Evolutionary conservation across 2,888 invertebrate species (phyloP).

Genomic region (Tetropium fuscum): DNA sequence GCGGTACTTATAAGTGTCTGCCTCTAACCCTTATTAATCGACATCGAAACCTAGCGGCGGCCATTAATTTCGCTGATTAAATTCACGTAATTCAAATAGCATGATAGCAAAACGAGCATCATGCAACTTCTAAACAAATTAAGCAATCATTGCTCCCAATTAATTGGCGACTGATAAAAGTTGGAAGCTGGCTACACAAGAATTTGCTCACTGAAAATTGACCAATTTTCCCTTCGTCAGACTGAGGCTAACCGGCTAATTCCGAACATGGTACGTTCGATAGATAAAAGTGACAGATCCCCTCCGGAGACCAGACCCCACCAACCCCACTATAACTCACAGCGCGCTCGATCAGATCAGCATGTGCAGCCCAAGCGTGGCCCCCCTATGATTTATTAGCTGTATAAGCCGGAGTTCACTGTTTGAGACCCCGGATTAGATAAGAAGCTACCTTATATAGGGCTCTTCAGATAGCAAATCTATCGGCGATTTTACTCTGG

Average conservation of each 20-base stretch:
- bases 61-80: conserved; percentile 3
- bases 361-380: conserved; percentile 8
- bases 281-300: conserved; percentile 45
- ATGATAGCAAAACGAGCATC: background rate
- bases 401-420: conserved; percentile 14
- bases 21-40: background rate
- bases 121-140: conserved; percentile 1
- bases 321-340: conserved; percentile 37
- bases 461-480: background rate
- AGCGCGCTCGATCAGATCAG: conserved; percentile 26
- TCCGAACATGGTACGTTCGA: conserved; percentile 38
- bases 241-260: conserved; percentile 29
- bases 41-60: background rate
- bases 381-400: conserved; percentile 28
- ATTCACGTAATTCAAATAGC: background rate
- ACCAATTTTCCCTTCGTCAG: background rate
- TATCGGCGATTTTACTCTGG: background rate
- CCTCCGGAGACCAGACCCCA: conserved; percentile 35
- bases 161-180: conserved; percentile 5
- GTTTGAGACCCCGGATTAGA: conserved; percentile 12
- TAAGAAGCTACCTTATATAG: conserved; percentile 15
- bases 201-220: background rate
- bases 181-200: background rate
- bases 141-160: background rate
- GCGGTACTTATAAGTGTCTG: background rate